phyloP scores from a whole-genome alignment of 1,140 invertebrate species.

The Galendromus occidentalis region DNA sequence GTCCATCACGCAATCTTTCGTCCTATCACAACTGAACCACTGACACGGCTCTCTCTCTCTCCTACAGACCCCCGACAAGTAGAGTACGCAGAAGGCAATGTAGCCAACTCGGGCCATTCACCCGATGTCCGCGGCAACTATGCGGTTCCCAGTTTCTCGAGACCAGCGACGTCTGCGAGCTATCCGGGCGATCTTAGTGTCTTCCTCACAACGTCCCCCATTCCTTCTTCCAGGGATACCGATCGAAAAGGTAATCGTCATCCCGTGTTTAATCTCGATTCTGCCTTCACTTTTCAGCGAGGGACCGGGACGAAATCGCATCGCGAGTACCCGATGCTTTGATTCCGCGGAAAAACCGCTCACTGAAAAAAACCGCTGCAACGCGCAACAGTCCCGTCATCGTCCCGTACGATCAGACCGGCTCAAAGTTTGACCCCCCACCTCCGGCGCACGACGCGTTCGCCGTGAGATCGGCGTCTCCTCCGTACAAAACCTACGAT shows the following conservation, averaged over 20 bases:
- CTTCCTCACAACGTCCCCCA: background rate
- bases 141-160: background rate
- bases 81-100: conserved; percentile 11
- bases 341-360: conserved; percentile 2
- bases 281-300: background rate
- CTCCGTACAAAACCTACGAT: background rate
- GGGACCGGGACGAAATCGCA: background rate
- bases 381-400: background rate
- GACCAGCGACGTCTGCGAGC: background rate
- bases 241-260: conserved; percentile 7
- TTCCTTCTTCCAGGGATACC: background rate
- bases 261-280: too few relatives aligned
- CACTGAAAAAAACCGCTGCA: background rate
- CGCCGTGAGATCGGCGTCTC: background rate
- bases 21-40: too few relatives aligned
- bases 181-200: conserved; percentile 9
- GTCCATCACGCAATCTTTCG: too few relatives aligned
- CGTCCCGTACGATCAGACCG: background rate
- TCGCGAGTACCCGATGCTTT: background rate
- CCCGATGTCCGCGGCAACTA: conserved; percentile 3
- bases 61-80: conserved; percentile 8
- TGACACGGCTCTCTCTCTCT: background rate
- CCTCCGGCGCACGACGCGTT: background rate
- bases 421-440: conserved; percentile 2
- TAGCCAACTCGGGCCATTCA: background rate